Percentiles rank a stretch among this genome's conserved stretches.
These are phyloP conservation scores for Indicator maculatus DNA, from an alignment of 2,113 vertebrate genomes.

Conservation along the genomic window DNA sequence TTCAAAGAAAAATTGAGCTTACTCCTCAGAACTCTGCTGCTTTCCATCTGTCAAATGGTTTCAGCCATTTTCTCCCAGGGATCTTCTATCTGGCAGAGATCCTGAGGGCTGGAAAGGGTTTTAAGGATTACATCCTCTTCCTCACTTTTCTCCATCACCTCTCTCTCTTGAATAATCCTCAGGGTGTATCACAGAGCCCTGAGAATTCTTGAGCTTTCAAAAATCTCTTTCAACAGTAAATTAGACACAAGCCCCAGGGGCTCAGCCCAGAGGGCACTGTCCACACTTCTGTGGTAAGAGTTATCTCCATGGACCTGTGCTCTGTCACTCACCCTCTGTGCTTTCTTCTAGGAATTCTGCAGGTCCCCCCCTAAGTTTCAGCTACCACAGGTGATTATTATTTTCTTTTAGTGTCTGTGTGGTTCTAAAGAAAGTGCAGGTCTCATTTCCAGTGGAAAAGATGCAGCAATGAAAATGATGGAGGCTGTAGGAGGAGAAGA, in stretches of 20 bases:
- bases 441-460: too few relatives aligned
- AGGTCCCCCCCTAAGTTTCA: too few relatives aligned
- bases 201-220: not conserved
- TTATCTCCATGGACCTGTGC: too few relatives aligned
- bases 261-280: not conserved
- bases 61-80: not conserved
- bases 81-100: not conserved
- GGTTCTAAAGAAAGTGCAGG: too few relatives aligned
- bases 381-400: too few relatives aligned
- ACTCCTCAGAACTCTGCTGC: not conserved
- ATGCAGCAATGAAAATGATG: rapidly evolving
- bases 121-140: not conserved
- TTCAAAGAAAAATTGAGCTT: not conserved
- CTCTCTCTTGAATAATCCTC: not conserved
- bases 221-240: not conserved
- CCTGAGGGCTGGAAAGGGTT: not conserved
- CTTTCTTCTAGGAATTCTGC: too few relatives aligned
- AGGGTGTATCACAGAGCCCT: not conserved
- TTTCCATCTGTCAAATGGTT: not conserved
- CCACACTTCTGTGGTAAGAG: not conserved
- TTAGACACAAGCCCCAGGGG: rapidly evolving
- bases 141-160: not conserved
- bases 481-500: not conserved
- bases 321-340: too few relatives aligned
- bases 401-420: too few relatives aligned